phyloP scores from a whole-genome alignment of 2,888 invertebrate species.

The Charanyca ferruginea region DNA sequence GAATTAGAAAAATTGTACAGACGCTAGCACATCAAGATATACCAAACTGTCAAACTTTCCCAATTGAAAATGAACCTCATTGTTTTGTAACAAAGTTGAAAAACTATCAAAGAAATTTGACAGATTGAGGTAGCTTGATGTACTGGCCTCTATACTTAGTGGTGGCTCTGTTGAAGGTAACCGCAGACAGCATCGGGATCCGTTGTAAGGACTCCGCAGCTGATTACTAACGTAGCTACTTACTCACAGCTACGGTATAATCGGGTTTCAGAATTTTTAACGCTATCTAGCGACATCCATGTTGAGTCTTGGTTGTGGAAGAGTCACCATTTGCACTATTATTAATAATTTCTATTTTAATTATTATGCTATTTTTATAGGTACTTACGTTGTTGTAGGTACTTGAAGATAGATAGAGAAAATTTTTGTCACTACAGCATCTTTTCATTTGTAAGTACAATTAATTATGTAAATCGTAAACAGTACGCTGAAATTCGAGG shows the following conservation, averaged over 20 bases:
- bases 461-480: slow-evolving; percentile 37
- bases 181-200: too few species aligned
- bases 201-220: background rate
- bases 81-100: too few species aligned
- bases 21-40: too few species aligned
- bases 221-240: background rate
- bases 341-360: background rate
- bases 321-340: background rate
- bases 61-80: too few species aligned
- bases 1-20: slow-evolving; percentile 55
- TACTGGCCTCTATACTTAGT: too few species aligned
- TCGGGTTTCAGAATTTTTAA: slow-evolving; percentile 28
- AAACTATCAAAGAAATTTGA: too few species aligned
- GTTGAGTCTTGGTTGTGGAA: background rate
- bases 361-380: background rate
- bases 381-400: too few species aligned
- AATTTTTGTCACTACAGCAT: background rate
- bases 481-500: slow-evolving; percentile 23
- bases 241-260: slow-evolving; percentile 1
- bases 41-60: too few species aligned
- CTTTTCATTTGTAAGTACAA: slow-evolving; percentile 4
- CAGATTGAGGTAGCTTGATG: too few species aligned
- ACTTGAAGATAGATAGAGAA: background rate
- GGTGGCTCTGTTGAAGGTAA: slow-evolving; percentile 26
- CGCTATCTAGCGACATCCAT: background rate